These are phyloP conservation scores for Neosalanx taihuensis DNA, from an alignment of 2,797 vertebrate species.

Conservation along the genomic window DNA sequence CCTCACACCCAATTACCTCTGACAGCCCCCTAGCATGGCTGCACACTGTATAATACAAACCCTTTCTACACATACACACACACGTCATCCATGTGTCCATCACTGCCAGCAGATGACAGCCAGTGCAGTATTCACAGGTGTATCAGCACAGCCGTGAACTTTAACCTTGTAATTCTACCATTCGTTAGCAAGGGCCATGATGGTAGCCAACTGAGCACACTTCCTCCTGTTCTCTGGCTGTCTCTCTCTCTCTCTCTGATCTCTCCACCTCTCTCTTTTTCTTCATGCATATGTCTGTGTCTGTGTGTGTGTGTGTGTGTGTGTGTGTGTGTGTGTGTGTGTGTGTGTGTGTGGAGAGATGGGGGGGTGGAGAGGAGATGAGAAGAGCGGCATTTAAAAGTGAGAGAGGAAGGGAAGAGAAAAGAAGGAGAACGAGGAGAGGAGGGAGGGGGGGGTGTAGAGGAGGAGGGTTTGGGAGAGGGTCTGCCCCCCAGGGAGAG, in stretches of 20 bases:
- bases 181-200: background rate
- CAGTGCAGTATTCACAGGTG: background rate
- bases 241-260: too few species aligned
- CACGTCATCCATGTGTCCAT: background rate
- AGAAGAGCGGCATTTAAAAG: background rate
- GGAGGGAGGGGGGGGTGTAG: constrained; percentile 38
- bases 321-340: constrained; percentile 4
- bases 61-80: constrained; percentile 1
- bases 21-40: background rate
- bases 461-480: constrained; percentile 26
- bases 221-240: background rate
- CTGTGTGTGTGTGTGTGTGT: background rate
- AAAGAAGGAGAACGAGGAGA: constrained; percentile 17
- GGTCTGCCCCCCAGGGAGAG: constrained; percentile 22
- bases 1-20: background rate
- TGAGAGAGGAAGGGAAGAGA: background rate
- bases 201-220: background rate
- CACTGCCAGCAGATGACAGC: background rate
- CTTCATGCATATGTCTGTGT: too few species aligned
- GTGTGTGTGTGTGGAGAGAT: background rate
- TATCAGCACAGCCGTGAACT: background rate
- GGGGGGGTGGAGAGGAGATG: constrained; percentile 26
- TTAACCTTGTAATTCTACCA: background rate
- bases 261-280: too few species aligned
- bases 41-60: background rate